These are phyloP conservation scores for Drosophila mayri DNA, from an alignment of 1,140 invertebrate species.

Conservation along the genomic window DNA sequence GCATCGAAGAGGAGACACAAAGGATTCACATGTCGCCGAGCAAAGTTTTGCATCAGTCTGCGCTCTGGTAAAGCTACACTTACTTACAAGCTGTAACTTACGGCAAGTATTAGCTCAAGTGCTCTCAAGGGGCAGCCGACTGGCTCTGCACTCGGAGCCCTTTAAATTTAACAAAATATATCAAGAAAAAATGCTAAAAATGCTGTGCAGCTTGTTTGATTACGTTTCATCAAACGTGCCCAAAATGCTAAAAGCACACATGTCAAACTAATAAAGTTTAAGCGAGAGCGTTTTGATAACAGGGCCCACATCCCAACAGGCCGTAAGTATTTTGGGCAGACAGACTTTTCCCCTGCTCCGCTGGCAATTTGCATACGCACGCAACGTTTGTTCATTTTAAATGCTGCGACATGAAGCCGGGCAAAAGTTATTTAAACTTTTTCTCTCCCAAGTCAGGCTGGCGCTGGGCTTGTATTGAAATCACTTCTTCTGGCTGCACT, in stretches of 20 bases:
- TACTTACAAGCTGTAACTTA: constrained; percentile 40
- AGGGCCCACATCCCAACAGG: constrained; percentile 29
- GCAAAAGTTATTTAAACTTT: constrained; percentile 64
- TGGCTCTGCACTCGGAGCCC: background rate
- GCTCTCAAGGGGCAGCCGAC: constrained; percentile 13
- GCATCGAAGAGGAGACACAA: constrained; percentile 10
- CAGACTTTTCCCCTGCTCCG: constrained; percentile 16
- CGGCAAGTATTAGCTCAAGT: constrained; percentile 39
- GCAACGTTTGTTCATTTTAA: constrained; percentile 58
- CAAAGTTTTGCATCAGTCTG: constrained; percentile 49
- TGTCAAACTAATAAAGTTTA: constrained; percentile 73
- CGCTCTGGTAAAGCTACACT: constrained; percentile 29
- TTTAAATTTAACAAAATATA: constrained; percentile 16
- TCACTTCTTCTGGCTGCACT: constrained; percentile 44
- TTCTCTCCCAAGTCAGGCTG: constrained; percentile 14
- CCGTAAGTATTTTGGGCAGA: constrained; percentile 24
- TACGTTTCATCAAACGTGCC: constrained; percentile 73
- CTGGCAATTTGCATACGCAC: constrained; percentile 42
- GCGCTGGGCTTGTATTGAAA: constrained; percentile 24
- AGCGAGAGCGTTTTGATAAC: constrained; percentile 61
- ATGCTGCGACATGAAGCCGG: constrained; percentile 52
- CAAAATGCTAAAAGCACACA: constrained; percentile 66
- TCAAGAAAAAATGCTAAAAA: constrained; percentile 34
- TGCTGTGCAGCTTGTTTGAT: constrained; percentile 60
- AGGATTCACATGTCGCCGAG: constrained; percentile 52